Evolutionary conservation across 2,113 vertebrate species (phyloP), one percentile per base, ranked within the genome.

Genomic region (Scalopus aquaticus): DNA sequence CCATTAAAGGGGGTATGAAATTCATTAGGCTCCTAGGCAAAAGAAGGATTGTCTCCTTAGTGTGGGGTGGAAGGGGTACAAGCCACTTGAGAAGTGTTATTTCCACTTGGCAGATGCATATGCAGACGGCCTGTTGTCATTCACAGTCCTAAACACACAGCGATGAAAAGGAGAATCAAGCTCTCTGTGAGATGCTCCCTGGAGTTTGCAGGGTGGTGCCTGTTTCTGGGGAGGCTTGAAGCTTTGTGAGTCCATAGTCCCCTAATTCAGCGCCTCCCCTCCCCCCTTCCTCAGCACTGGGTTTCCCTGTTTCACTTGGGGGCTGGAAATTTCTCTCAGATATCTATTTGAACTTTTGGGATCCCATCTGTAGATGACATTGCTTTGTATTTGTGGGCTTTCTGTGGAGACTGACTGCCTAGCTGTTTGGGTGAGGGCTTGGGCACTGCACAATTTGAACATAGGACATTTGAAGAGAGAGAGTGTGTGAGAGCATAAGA

Each of bases 1-100:
- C 62, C 13, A 8, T 0, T 7, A 32, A 39, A 26, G 39, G 6
- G 0, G 9, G 17, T 2, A 2, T 11, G 54, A 3, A 56, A 26
- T 37, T 85, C 82, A 30, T 1, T 1, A 62, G 64, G 39, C 30
- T 60, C 22, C 19, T 22, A 12, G 49, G 37, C 28, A 28, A n/a
- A 62, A 58, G 30, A 46, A 80, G 74, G 77, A 42, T 42, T 5
- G 39, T 44, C 37, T 56, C 49, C 26, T 69, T 10, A 19, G 42
- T 30, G 70, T 67, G 62, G 26, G 49, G 37, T 19, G 26, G 26
- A 67, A 17, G 35, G 32, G 26, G 24, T 67, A 39, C 56, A 62
- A 62, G 17, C 4, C 3, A 49, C 72, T 30, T 51, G 82, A 39
- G 11, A 37, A 76, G 70, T 15, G 20, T 69, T 26, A 26, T 19